Percentiles rank a stretch among this genome's conserved stretches.
phyloP scores from a whole-genome alignment of 2,113 vertebrate genomes.

The Cheilinus undulatus region DNA sequence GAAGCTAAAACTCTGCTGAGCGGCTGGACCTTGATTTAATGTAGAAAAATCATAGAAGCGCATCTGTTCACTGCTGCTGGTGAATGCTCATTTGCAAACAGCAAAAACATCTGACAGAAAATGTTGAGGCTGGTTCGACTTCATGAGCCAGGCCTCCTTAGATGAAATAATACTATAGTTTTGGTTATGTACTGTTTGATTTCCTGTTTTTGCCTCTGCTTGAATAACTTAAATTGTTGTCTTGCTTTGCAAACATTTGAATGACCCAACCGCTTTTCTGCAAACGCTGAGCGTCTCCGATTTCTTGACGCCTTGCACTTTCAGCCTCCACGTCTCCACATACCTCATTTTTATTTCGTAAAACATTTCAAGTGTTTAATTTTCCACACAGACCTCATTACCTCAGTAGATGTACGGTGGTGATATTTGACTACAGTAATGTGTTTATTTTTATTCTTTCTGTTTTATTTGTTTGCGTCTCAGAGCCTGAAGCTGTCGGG shows the following conservation, averaged over 20 bases:
- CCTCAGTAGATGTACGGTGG: conserved; percentile 41
- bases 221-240: conserved; percentile 1
- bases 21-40: neutral
- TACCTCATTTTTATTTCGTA: conserved; percentile 52
- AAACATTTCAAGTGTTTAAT: conserved; percentile 22
- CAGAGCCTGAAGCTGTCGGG: conserved; percentile 21
- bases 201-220: neutral
- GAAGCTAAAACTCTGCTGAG: conserved; percentile 3
- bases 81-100: neutral
- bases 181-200: neutral
- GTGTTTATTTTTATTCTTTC: conserved; percentile 5
- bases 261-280: conserved; percentile 32
- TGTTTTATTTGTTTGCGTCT: conserved; percentile 8
- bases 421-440: neutral
- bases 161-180: neutral
- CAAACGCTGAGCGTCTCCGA: neutral
- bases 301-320: conserved; percentile 20
- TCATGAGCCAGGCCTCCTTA: neutral
- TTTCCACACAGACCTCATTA: conserved; percentile 56
- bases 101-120: neutral
- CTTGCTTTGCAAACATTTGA: conserved; percentile 24
- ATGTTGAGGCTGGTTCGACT: neutral
- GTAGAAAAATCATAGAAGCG: neutral
- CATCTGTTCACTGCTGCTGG: neutral
- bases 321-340: conserved; percentile 20